Evolutionary conservation across 2,113 vertebrate genomes (phyloP), one percentile per base, ranked within the genome.

Genomic region (Solea solea): DNA sequence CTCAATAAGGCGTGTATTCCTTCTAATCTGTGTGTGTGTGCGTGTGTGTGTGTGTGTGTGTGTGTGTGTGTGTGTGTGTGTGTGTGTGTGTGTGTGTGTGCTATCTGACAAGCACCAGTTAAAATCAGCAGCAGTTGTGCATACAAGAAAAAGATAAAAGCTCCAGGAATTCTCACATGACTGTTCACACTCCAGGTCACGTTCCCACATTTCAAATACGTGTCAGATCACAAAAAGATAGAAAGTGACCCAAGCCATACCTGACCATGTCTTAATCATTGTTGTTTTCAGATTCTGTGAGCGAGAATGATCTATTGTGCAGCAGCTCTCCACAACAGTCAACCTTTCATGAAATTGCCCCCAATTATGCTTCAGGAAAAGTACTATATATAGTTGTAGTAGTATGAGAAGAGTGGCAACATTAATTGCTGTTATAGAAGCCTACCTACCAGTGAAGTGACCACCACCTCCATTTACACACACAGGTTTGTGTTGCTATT

Each of bases 341-440:
- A 80, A 74, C 52, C 56, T 57, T 55, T 59, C 54, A 59, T 61
- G 3, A 54, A 83, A 83, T 80, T 78, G 72, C 76, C 72, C 42
- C 72, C 78, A 70, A 34, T 34, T 73, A 65, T 78, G 75, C 83
- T 86, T 83, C 83, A 69, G 16, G 42, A 79, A 81, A 88, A 88
- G 59, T 59, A 67, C 52, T 64, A 57, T 79, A 61, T 34, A 34
- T 34, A 34, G 34, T 34, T 34, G 34, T 34, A 69, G 53, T 40
- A 77, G 69, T 88, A 79, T 86, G 83, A 86, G 85, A 90, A 87
- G 69, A 34, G 34, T 87, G 64, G 70, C 67, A 75, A 80, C 78
- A 87, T 87, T 86, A 85, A 89, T 89, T 86, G 66, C 77, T 80
- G 69, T 86, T 76, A 83, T 66, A 85, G 83, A 79, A 84, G 78